phyloP scores from a whole-genome alignment of 2,113 vertebrate species.

The Malurus cyaneus region DNA sequence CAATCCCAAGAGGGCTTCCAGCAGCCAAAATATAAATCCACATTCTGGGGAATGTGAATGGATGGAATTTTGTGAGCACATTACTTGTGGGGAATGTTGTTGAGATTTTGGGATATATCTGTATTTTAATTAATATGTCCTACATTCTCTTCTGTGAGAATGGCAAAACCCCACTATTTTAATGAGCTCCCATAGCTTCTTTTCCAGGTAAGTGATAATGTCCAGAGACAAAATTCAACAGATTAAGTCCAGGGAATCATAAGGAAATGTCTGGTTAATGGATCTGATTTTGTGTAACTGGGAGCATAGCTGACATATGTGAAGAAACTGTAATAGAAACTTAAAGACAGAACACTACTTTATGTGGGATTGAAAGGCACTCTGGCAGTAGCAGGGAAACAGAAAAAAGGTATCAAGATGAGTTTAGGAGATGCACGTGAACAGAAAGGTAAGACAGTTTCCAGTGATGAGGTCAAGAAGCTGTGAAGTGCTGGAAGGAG shows the following conservation, averaged over 20 bases:
- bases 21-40: not conserved
- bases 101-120: conserved; percentile 13
- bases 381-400: not conserved
- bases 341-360: not conserved
- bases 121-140: conserved; percentile 46
- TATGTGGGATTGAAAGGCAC: not conserved
- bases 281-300: not conserved
- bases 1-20: not conserved
- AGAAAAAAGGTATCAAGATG: not conserved
- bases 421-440: not conserved
- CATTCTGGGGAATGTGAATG: not conserved
- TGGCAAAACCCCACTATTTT: not conserved
- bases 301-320: not conserved
- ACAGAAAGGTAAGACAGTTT: not conserved
- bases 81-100: not conserved
- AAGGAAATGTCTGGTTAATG: not conserved
- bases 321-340: not conserved
- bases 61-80: not conserved
- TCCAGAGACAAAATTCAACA: not conserved
- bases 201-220: conserved; percentile 9
- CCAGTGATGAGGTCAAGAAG: not conserved
- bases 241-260: not conserved
- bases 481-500: not conserved
- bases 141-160: conserved; percentile 10
- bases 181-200: conserved; percentile 15